phyloP scores from a whole-genome alignment of 1,140 invertebrate genomes.

The Bursaphelenchus mucronatus region DNA sequence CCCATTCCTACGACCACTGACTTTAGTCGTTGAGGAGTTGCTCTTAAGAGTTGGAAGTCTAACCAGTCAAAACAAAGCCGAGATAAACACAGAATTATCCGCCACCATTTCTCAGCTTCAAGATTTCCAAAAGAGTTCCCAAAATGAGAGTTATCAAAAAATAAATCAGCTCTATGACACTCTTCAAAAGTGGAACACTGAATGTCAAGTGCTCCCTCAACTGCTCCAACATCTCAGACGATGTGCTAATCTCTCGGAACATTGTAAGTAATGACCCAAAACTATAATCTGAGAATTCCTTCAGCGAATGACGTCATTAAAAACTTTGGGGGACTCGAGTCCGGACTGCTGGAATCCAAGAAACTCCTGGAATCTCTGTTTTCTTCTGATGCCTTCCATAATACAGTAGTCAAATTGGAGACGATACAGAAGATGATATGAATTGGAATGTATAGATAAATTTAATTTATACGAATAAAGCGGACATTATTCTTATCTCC shows the following conservation, averaged over 20 bases:
- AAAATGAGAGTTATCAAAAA: slow-evolving; percentile 4
- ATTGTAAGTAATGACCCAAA: not conserved
- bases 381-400: no score
- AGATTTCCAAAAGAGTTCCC: not conserved
- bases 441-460: no score
- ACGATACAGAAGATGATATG: no score
- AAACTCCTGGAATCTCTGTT: no score
- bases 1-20: slow-evolving; percentile 5
- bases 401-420: no score
- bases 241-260: slow-evolving; percentile 12
- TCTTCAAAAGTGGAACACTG: slow-evolving; percentile 4
- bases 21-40: slow-evolving; percentile 11
- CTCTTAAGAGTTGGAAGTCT: not conserved
- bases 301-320: no score
- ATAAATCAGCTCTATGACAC: slow-evolving; percentile 12
- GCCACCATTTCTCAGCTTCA: slow-evolving; percentile 6
- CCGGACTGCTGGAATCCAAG: no score
- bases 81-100: slow-evolving; percentile 3
- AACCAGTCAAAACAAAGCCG: not conserved
- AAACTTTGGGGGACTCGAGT: no score
- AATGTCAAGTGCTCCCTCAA: slow-evolving; percentile 13
- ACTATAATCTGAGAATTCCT: no score
- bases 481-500: no score
- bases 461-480: no score
- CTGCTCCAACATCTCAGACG: slow-evolving; percentile 8